phyloP scores from a whole-genome alignment of 1,140 invertebrate species.

The Lepidostoma basale region DNA sequence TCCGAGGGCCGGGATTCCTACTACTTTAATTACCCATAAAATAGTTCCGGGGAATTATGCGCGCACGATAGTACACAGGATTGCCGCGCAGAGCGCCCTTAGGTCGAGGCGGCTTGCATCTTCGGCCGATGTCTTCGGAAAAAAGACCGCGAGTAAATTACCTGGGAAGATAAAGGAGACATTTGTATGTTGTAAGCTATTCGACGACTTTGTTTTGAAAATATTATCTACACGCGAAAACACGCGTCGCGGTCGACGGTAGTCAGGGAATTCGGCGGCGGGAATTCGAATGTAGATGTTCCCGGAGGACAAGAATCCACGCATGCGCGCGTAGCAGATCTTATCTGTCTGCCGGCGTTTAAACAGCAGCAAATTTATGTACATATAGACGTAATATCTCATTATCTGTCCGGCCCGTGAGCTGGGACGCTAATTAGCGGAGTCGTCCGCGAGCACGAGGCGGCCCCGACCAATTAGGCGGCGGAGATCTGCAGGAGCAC shows the following conservation, averaged over 20 bases:
- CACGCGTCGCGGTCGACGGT: conserved; percentile 30
- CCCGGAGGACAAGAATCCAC: conserved; percentile 32
- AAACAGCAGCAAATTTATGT: conserved; percentile 39
- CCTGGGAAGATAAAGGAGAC: conserved; percentile 27
- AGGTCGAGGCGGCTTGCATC: not conserved
- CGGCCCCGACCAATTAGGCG: conserved; percentile 9
- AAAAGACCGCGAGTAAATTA: conserved; percentile 16
- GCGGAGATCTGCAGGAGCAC: not conserved
- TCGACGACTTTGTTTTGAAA: conserved; percentile 29
- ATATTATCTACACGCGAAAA: conserved; percentile 39
- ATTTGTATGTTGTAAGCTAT: conserved; percentile 39
- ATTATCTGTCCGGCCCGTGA: conserved; percentile 32
- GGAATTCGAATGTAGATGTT: conserved; percentile 38
- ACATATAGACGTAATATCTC: conserved; percentile 41
- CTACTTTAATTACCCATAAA: no score
- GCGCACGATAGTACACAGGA: not conserved
- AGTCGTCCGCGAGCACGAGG: not conserved
- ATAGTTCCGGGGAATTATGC: not conserved
- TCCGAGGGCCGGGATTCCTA: not conserved
- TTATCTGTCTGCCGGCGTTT: conserved; percentile 26
- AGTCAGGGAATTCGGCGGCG: conserved; percentile 39
- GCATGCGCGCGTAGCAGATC: conserved; percentile 30
- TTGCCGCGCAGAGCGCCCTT: not conserved
- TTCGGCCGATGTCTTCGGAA: conserved; percentile 25
- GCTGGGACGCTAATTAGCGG: conserved; percentile 27